Conservation (phyloP, 2,113 vertebrate species). For the Trinectes maculatus region DNA sequence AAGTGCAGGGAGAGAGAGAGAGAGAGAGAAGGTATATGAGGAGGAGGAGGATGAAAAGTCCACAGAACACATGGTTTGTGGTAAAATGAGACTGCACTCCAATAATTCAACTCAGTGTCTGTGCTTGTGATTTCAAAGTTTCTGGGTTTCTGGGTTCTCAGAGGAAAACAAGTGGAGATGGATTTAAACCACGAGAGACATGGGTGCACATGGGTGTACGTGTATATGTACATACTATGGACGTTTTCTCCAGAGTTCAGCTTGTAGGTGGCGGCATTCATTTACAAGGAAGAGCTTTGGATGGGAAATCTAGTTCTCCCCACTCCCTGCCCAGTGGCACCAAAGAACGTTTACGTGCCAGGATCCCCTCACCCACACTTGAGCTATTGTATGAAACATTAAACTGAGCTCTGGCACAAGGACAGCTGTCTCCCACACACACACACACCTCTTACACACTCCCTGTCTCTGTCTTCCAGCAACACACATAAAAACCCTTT, state of each 20-base stretch:
- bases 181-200: conserved; percentile 52
- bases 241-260: conserved; percentile 47
- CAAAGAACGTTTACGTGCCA: conserved; percentile 51
- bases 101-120: conserved; percentile 50
- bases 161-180: conserved; percentile 61
- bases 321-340: conserved; percentile 40
- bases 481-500: conserved; percentile 32
- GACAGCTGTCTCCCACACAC: conserved; percentile 44
- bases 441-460: conserved; percentile 35
- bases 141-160: conserved; percentile 50
- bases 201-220: conserved; percentile 16
- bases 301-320: conserved; percentile 49
- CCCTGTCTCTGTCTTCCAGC: conserved; percentile 30
- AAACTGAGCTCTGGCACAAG: conserved; percentile 52
- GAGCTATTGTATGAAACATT: conserved; percentile 53
- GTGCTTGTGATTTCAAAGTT: conserved; percentile 63
- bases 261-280: conserved; percentile 64
- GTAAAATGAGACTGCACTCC: conserved; percentile 57
- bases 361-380: conserved; percentile 63
- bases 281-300: conserved; percentile 61
- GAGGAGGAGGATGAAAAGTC: conserved; percentile 47
- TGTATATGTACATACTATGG: conserved; percentile 14
- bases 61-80: conserved; percentile 59
- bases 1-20: conserved; percentile 27
- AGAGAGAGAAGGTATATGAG: too few relatives aligned